phyloP scores from a whole-genome alignment of 2,113 vertebrate genomes.

The Cynoglossus semilaevis region DNA sequence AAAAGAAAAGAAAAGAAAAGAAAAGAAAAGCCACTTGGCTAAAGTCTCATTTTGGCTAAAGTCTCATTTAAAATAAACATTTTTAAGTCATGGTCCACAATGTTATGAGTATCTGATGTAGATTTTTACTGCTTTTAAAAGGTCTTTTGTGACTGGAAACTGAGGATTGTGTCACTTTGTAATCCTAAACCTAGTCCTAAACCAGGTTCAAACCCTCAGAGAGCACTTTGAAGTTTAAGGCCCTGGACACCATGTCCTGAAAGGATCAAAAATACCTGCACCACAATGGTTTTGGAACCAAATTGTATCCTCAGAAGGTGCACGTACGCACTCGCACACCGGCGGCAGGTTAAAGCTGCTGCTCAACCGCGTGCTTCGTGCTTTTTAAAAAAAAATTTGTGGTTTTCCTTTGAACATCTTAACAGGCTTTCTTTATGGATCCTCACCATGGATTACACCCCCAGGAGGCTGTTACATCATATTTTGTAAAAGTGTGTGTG shows the following conservation, averaged over 20 bases:
- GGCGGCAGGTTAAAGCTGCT: background rate
- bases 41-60: no score
- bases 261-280: no score
- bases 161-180: no score
- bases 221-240: background rate
- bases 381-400: background rate
- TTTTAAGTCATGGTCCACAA: no score
- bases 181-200: no score
- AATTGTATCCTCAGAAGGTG: background rate
- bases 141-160: no score
- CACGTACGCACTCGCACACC: background rate
- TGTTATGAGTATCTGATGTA: no score
- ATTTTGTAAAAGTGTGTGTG: slow-evolving; percentile 45
- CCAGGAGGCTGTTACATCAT: slow-evolving; percentile 45
- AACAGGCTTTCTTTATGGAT: slow-evolving; percentile 30
- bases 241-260: background rate
- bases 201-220: background rate
- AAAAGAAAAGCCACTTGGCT: no score
- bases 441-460: slow-evolving; percentile 42
- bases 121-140: no score
- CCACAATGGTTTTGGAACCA: no score
- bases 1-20: no score
- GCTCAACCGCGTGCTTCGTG: slow-evolving; percentile 3
- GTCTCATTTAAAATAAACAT: no score
- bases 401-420: slow-evolving; percentile 30